Conservation (phyloP, 2,113 vertebrate species). For the Phainopepla nitens region DNA sequence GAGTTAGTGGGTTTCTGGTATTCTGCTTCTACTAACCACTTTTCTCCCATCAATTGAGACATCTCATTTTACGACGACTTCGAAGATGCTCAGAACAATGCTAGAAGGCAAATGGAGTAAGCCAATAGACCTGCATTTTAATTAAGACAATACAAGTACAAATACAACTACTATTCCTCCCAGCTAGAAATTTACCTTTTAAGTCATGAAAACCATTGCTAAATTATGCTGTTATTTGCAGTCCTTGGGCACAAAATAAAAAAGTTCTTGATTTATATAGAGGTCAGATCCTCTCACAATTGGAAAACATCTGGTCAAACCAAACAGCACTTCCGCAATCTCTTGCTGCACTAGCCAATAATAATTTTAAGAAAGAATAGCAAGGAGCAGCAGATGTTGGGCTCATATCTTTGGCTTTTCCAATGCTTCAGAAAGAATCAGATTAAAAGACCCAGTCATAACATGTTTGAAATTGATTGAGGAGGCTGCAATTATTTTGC, state of each 20-base stretch:
- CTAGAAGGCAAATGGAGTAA: not conserved
- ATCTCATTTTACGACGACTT: not conserved
- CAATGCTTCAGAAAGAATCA: not conserved
- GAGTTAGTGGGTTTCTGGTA: not conserved
- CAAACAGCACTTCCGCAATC: not conserved
- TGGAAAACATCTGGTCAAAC: conserved; percentile 56
- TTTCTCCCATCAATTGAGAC: not conserved
- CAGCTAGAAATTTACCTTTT: conserved; percentile 28
- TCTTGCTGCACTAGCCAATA: not conserved
- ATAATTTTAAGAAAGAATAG: not conserved
- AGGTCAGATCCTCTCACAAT: conserved; percentile 56
- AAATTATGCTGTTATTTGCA: conserved; percentile 7
- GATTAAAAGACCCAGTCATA: not conserved
- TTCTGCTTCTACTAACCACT: not conserved
- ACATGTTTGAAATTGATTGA: not conserved
- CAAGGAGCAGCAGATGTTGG: not conserved
- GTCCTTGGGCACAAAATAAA: conserved; percentile 45
- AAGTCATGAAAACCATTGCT: conserved; percentile 4
- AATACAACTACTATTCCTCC: not conserved
- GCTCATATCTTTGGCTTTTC: not conserved
- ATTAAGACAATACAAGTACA: conserved; percentile 12
- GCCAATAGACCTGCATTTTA: not conserved
- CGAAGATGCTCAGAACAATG: not conserved
- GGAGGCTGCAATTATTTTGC: not conserved
- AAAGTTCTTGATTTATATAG: conserved; percentile 59